A percentile compares a stretch with the other conserved stretches of the same genome.
phyloP scores from a whole-genome alignment of 2,113 vertebrate species.

The Cryptotis parvus region DNA sequence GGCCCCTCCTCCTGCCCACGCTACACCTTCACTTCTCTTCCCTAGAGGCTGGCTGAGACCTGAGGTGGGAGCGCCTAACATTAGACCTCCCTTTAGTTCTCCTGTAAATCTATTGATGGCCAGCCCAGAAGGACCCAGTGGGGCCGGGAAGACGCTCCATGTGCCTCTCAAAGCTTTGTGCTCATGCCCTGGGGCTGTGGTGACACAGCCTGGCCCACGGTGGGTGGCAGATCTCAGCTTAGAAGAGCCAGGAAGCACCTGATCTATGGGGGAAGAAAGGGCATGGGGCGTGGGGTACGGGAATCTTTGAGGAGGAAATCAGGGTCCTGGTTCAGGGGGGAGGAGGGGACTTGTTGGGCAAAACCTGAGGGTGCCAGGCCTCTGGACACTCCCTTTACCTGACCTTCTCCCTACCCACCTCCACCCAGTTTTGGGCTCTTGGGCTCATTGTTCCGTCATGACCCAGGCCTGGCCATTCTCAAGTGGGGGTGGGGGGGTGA shows the following conservation, averaged over 20 bases:
- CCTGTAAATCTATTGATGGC: background rate
- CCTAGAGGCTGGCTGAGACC: background rate
- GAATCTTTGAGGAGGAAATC: background rate
- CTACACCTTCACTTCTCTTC: background rate
- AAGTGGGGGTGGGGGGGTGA: background rate
- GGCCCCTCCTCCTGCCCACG: background rate
- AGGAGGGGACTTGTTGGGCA: background rate
- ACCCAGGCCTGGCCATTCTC: background rate
- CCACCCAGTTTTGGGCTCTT: background rate
- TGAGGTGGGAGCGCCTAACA: too few relatives aligned
- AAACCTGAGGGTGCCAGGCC: background rate
- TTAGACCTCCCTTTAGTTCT: background rate
- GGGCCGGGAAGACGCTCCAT: background rate
- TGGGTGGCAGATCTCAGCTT: background rate
- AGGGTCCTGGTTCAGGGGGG: background rate
- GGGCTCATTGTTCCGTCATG: background rate
- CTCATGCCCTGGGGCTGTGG: background rate
- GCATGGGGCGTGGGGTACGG: background rate
- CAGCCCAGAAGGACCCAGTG: background rate
- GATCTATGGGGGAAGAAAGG: accelerated
- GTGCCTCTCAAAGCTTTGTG: background rate
- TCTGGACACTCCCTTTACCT: background rate
- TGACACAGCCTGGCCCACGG: background rate
- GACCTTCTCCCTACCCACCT: background rate
- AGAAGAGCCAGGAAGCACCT: background rate